Conservation (phyloP, 2,797 vertebrate genomes). For the Cynopterus sphinx region DNA sequence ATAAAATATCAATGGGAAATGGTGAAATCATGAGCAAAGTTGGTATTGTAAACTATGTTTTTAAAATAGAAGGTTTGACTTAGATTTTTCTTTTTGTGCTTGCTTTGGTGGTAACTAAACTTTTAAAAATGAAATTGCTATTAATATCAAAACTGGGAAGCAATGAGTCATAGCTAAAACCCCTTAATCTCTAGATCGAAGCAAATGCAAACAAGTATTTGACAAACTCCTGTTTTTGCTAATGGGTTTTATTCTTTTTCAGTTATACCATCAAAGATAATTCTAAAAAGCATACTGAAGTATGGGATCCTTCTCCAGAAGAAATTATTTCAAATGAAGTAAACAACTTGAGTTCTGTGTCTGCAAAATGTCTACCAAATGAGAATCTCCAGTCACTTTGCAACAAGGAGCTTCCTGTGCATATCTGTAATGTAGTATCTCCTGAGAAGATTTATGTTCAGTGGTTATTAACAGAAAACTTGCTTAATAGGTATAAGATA, state of each 20-base stretch:
- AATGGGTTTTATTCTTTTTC: conserved; percentile 55
- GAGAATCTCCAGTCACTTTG: conserved; percentile 72
- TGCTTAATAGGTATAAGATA: conserved; percentile 89
- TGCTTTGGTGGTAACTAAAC: background rate
- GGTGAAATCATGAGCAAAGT: background rate
- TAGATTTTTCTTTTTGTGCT: background rate
- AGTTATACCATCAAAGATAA: conserved; percentile 74
- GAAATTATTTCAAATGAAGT: conserved; percentile 75
- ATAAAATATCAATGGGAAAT: background rate
- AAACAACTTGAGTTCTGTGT: conserved; percentile 51
- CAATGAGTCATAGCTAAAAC: conserved; percentile 12
- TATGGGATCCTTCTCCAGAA: conserved; percentile 84
- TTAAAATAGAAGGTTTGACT: conserved; percentile 40
- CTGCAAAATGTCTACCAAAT: conserved; percentile 36
- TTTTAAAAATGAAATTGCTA: background rate
- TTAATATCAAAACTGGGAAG: conserved; percentile 7
- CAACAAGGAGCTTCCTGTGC: conserved; percentile 85
- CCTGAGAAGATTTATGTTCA: conserved; percentile 93
- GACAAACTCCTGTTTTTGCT: conserved; percentile 6
- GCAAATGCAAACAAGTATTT: conserved; percentile 29
- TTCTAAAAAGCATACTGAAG: conserved; percentile 74
- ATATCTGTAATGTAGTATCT: conserved; percentile 90
- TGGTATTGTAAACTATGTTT: background rate
- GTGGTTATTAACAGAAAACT: conserved; percentile 83
- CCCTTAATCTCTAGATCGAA: conserved; percentile 33